Conservation (phyloP, 1,140 invertebrate species). For the Drosophila dunni region DNA sequence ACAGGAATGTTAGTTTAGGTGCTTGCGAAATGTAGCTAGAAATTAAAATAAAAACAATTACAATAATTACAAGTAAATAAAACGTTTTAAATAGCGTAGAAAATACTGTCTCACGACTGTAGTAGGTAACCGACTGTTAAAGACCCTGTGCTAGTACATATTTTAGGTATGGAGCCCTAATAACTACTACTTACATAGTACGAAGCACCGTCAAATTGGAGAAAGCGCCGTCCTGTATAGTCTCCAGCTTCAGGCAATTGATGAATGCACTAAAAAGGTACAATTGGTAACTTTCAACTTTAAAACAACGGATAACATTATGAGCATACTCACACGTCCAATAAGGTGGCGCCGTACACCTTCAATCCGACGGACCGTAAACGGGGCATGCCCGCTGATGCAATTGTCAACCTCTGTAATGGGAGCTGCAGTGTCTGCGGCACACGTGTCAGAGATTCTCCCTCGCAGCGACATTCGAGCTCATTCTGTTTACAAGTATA, state of each 20-base stretch:
- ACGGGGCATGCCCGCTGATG: slow-evolving; percentile 73
- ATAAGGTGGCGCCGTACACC: slow-evolving; percentile 67
- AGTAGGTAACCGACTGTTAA: too few relatives aligned
- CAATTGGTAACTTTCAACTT: background rate
- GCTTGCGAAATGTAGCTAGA: slow-evolving; percentile 86
- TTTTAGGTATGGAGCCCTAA: too few relatives aligned
- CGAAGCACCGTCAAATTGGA: slow-evolving; percentile 84
- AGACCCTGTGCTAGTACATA: too few relatives aligned
- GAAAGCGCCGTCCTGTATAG: slow-evolving; percentile 85
- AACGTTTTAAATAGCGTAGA: too few relatives aligned
- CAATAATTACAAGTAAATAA: too few relatives aligned
- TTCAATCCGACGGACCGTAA: slow-evolving; percentile 74
- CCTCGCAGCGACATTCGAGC: slow-evolving; percentile 79
- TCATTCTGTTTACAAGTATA: slow-evolving; percentile 57
- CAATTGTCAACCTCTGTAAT: slow-evolving; percentile 76
- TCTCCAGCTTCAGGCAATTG: slow-evolving; percentile 84
- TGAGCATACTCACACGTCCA: slow-evolving; percentile 74
- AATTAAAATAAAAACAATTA: too few relatives aligned
- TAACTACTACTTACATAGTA: slow-evolving; percentile 85
- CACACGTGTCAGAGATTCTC: slow-evolving; percentile 65
- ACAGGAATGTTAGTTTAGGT: slow-evolving; percentile 85
- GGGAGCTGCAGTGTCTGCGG: slow-evolving; percentile 76
- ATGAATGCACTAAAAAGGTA: slow-evolving; percentile 80
- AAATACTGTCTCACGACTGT: too few relatives aligned
- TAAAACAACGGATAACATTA: background rate